phyloP scores from a whole-genome alignment of 1,140 invertebrate genomes.

The Megathymus violae region DNA sequence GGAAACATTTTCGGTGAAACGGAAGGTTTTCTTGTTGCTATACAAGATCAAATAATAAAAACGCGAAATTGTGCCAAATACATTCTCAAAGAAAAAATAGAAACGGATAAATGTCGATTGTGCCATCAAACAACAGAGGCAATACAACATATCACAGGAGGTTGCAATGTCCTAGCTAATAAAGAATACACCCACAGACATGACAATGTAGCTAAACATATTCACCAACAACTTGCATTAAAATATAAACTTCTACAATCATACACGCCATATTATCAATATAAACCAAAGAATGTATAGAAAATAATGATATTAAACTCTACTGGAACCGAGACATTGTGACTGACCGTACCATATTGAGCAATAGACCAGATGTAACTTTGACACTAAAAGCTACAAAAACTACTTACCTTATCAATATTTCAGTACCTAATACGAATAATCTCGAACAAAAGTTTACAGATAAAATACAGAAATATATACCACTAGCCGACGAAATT shows the following conservation, averaged over 20 bases:
- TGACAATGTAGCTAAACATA: conserved; percentile 23
- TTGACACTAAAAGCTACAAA: conserved; percentile 13
- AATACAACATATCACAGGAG: conserved; percentile 28
- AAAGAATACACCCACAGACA: conserved; percentile 26
- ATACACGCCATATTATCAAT: conserved; percentile 18
- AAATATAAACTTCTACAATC: conserved; percentile 12
- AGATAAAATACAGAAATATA: no score
- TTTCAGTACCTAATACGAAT: no score
- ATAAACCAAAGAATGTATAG: conserved; percentile 7
- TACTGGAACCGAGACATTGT: conserved; percentile 27
- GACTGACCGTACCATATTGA: conserved; percentile 9
- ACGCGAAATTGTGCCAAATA: conserved; percentile 43
- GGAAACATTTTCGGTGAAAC: conserved; percentile 46
- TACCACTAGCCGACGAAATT: no score
- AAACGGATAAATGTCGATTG: conserved; percentile 22
- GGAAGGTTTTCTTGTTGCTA: conserved; percentile 48
- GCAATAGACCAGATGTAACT: conserved; percentile 30
- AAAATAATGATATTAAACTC: conserved; percentile 8
- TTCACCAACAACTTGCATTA: conserved; percentile 16
- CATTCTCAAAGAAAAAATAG: conserved; percentile 25
- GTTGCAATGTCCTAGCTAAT: conserved; percentile 5
- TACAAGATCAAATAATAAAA: conserved; percentile 48
- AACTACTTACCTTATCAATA: conserved; percentile 24
- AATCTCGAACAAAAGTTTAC: no score
- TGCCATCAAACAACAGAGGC: conserved; percentile 7